Conservation (phyloP, 2,113 vertebrate species). For the Anseranas semipalmata region DNA sequence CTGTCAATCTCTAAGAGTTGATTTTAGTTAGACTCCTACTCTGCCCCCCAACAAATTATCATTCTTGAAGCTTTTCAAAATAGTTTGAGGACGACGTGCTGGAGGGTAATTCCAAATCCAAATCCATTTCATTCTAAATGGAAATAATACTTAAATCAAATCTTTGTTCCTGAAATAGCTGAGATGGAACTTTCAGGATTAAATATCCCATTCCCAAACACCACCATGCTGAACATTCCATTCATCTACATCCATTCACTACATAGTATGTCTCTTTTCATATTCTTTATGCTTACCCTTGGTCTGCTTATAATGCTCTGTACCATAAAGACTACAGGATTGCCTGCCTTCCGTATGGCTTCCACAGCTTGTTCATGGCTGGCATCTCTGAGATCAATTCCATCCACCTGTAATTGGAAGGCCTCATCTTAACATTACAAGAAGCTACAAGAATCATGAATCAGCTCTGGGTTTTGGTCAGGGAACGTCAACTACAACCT, state of each 20-base stretch:
- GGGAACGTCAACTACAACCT: neutral
- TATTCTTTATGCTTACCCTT: constrained; percentile 83
- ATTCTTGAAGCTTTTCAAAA: constrained; percentile 61
- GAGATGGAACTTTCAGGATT: constrained; percentile 43
- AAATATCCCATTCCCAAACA: constrained; percentile 47
- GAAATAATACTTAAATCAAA: constrained; percentile 65
- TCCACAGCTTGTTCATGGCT: constrained; percentile 98
- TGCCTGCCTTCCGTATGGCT: constrained; percentile 95
- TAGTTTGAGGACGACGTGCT: constrained; percentile 40
- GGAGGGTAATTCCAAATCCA: constrained; percentile 49
- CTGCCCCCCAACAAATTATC: constrained; percentile 47
- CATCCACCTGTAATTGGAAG: constrained; percentile 92
- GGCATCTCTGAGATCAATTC: constrained; percentile 93
- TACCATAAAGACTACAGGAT: constrained; percentile 94
- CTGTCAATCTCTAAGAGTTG: constrained; percentile 42
- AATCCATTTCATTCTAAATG: constrained; percentile 51
- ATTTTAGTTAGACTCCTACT: constrained; percentile 49
- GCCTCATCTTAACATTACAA: constrained; percentile 76
- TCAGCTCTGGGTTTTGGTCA: constrained; percentile 33
- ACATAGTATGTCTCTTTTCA: constrained; percentile 39
- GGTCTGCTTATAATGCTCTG: constrained; percentile 93
- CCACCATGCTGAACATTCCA: constrained; percentile 16
- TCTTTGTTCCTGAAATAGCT: constrained; percentile 12
- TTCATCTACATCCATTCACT: constrained; percentile 42
- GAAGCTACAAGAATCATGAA: constrained; percentile 61